phyloP scores from a whole-genome alignment of 2,888 invertebrate species.

The Himalopsyche japonica region DNA sequence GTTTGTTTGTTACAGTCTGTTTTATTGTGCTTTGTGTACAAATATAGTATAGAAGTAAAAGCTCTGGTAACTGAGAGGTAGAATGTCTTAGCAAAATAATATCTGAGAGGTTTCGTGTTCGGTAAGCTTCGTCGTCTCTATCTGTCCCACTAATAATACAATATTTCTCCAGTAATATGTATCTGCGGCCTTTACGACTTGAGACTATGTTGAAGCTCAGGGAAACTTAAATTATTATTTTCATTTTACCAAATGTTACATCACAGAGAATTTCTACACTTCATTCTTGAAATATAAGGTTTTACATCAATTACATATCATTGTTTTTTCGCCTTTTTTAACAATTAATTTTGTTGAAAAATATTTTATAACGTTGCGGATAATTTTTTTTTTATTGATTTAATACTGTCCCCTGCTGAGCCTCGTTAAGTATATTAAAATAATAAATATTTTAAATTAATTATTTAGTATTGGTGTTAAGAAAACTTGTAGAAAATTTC shows the following conservation, averaged over 20 bases:
- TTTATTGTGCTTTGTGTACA: background rate
- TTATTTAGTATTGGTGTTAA: too few species aligned
- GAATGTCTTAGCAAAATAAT: background rate
- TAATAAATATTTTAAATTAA: too few species aligned
- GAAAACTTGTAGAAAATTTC: too few species aligned
- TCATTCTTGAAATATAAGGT: too few species aligned
- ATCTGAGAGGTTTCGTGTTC: conserved; percentile 9
- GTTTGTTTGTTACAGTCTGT: background rate
- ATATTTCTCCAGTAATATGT: conserved; percentile 25
- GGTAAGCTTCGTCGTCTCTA: conserved; percentile 22
- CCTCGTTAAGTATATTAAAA: too few species aligned
- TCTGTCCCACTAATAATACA: conserved; percentile 25
- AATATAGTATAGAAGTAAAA: background rate
- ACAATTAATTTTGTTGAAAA: too few species aligned
- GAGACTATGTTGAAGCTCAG: background rate
- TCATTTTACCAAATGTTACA: background rate
- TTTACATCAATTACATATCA: too few species aligned
- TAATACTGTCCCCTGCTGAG: too few species aligned
- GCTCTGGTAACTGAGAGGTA: background rate
- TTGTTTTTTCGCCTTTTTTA: too few species aligned
- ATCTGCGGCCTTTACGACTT: background rate
- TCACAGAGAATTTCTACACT: too few species aligned
- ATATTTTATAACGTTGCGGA: too few species aligned
- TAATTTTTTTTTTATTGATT: too few species aligned
- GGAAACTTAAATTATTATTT: background rate